These are phyloP conservation scores for Zaprionus ornatus DNA, from an alignment of 1,140 invertebrate genomes.

Conservation along the genomic window DNA sequence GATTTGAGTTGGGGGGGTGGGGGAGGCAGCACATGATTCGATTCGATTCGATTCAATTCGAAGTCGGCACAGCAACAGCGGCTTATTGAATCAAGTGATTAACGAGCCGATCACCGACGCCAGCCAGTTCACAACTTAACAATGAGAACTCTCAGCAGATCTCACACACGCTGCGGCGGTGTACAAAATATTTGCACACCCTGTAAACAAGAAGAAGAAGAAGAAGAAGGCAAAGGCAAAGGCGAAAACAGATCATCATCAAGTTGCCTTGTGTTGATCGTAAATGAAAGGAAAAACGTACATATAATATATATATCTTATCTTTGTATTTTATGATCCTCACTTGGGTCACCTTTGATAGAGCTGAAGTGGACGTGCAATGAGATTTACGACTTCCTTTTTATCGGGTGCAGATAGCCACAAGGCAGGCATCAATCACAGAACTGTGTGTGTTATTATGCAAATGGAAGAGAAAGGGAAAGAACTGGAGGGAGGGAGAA, in stretches of 20 bases:
- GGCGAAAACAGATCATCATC: conserved; percentile 2
- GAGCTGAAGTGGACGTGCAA: neutral
- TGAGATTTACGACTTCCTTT: conserved; percentile 15
- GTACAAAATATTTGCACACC: conserved; percentile 27
- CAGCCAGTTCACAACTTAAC: neutral
- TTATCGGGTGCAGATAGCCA: neutral
- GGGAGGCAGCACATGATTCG: neutral
- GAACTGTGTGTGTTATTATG: neutral
- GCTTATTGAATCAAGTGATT: conserved; percentile 21
- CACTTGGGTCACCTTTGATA: neutral
- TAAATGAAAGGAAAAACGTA: neutral
- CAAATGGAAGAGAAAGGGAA: neutral
- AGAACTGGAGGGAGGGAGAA: neutral
- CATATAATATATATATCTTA: conserved; percentile 14
- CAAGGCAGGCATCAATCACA: neutral
- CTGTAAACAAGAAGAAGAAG: neutral
- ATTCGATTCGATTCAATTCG: neutral
- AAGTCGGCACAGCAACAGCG: neutral
- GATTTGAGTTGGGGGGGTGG: neutral
- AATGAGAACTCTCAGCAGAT: conserved; percentile 5
- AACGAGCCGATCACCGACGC: conserved; percentile 2
- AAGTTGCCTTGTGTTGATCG: conserved; percentile 18
- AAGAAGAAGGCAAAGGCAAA: neutral
- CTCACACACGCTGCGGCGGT: neutral
- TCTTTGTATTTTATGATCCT: conserved; percentile 1